These are phyloP conservation scores for Origma solitaria DNA, from an alignment of 2,113 vertebrate genomes.

Conservation along the genomic window DNA sequence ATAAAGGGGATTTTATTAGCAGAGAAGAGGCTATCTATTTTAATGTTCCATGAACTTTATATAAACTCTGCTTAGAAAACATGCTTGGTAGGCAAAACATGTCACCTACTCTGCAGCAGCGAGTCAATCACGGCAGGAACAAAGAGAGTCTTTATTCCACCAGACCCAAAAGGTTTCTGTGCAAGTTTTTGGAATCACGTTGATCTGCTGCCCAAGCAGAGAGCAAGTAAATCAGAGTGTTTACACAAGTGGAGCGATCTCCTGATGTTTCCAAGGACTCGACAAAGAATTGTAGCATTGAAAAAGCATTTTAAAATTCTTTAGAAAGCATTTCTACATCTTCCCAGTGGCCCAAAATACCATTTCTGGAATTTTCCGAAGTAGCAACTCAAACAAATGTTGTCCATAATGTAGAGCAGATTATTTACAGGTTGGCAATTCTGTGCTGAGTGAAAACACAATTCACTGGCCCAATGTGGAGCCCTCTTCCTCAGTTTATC, in stretches of 20 bases:
- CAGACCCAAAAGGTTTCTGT: slow-evolving; percentile 23
- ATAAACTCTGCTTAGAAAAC: slow-evolving; percentile 44
- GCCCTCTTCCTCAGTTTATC: background rate
- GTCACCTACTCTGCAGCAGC: slow-evolving; percentile 35
- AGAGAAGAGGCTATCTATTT: slow-evolving; percentile 36
- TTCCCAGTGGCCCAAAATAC: background rate
- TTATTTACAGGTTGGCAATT: background rate
- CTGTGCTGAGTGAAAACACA: background rate
- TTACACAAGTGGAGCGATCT: slow-evolving; percentile 40
- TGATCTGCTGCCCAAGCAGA: slow-evolving; percentile 21
- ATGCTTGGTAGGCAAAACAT: slow-evolving; percentile 59
- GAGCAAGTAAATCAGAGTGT: slow-evolving; percentile 17
- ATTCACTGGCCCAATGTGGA: background rate
- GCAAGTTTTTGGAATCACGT: background rate
- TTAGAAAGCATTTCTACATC: background rate
- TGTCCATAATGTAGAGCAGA: background rate
- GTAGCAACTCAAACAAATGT: background rate
- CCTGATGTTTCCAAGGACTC: background rate
- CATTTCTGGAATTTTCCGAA: background rate
- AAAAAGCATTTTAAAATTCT: background rate
- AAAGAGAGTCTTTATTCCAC: slow-evolving; percentile 42
- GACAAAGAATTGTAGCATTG: slow-evolving; percentile 34
- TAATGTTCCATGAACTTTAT: slow-evolving; percentile 44
- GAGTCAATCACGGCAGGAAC: slow-evolving; percentile 34
- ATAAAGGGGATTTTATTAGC: slow-evolving; percentile 36